Base-by-base conservation (phyloP, 1,140 invertebrate species). In the Helicoverpa zea region DNA sequence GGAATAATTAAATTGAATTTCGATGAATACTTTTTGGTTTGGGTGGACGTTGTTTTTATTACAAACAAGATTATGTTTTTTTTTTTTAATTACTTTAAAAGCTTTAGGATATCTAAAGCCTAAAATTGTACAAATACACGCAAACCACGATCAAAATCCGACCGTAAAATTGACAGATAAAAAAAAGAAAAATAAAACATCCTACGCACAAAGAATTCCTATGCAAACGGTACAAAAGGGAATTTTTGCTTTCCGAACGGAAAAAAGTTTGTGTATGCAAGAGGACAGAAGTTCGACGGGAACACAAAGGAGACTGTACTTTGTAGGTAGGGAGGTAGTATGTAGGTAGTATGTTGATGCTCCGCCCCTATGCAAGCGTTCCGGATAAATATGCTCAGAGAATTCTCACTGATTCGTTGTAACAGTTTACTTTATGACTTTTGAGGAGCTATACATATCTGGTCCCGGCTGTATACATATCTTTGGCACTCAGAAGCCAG, bases 171-270 rank as follows among this genome's bases (percentile, higher is more conserved):
- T 23, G 23, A 47, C n/a, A n/a, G n/a, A n/a, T n/a, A 47, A 64
- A 43, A 11, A 3, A 11, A 2, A 2, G 3, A 47, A 47, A 16
- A 64, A 43, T 14, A 70, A 70, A 54, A 14, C 23, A 0, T 43
- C 16, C 49, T 2, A 70, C 29, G 11, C 5, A 52, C 14, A 70
- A 70, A 70, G 49, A 54, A 70, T 70, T 70, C 23, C 47, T 52
- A 70, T 70, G 66, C 47, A 14, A 54, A 54, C 66, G 47, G 49
- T 70, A 70, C 49, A 70, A 54, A 70, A 30, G 66, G 14, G 66
- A 70, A 70, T 70, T 70, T 70, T 66, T 66, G 43, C 63, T 66
- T 66, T 66, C 16, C 18, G 66, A 52, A 70, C 66, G 35, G 35
- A 9, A 64, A 70, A 70, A 66, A 66, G 63, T 66, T 49, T 35